phyloP scores from a whole-genome alignment of 2,113 vertebrate genomes.

The Eptesicus fuscus region DNA sequence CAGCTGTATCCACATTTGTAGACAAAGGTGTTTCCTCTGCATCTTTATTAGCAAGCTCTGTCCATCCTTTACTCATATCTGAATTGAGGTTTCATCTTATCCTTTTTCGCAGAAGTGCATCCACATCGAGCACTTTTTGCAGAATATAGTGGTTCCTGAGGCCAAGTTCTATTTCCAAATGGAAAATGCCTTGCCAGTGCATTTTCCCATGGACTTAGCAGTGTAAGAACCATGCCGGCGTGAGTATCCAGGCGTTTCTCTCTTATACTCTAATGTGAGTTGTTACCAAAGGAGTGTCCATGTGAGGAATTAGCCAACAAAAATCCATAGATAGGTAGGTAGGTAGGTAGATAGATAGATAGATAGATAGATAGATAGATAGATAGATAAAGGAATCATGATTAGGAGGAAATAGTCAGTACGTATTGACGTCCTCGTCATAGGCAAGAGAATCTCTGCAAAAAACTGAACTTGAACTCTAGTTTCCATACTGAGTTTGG shows the following conservation, averaged over 20 bases:
- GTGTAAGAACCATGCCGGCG: not conserved
- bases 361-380: not conserved
- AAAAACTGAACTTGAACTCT: not conserved
- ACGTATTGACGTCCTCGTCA: not conserved
- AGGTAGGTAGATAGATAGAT: not conserved
- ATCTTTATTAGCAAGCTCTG: too few species aligned
- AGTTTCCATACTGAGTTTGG: not conserved
- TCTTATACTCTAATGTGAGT: not conserved
- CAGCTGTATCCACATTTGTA: not conserved
- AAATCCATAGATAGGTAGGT: not conserved
- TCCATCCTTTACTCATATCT: too few species aligned
- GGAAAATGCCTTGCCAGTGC: too few species aligned
- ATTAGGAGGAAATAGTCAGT: not conserved
- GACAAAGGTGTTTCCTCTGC: not conserved
- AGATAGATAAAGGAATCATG: not conserved
- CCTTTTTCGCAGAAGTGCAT: too few species aligned
- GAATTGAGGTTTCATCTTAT: too few species aligned
- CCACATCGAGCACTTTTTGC: too few species aligned
- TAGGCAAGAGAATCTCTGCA: too few species aligned
- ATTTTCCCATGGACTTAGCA: not conserved
- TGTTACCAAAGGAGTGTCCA: not conserved
- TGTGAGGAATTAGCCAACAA: not conserved
- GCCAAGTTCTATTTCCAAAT: too few species aligned
- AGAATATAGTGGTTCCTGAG: too few species aligned
- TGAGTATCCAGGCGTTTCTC: not conserved